phyloP scores from a whole-genome alignment of 2,797 vertebrate genomes.

The Mus spretus region DNA sequence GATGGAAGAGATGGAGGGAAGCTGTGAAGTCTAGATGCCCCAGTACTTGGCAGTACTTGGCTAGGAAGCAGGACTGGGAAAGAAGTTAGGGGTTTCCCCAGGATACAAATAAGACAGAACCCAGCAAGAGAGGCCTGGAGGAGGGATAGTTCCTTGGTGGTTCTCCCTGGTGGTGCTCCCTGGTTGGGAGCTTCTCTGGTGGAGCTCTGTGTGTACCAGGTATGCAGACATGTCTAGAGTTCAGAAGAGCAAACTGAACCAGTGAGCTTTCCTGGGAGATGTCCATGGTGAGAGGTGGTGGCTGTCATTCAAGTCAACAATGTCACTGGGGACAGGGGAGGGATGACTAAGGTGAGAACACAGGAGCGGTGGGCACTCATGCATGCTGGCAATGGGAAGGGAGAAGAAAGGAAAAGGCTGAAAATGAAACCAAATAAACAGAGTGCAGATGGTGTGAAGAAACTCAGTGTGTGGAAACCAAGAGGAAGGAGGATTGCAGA shows the following conservation, averaged over 20 bases:
- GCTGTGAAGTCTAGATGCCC: background rate
- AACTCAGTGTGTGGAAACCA: background rate
- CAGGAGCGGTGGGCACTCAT: background rate
- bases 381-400: background rate
- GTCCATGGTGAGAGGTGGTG: background rate
- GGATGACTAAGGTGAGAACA: background rate
- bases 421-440: background rate
- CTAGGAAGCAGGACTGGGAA: background rate
- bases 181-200: too few relatives aligned
- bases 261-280: background rate
- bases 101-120: background rate
- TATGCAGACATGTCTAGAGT: background rate
- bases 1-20: background rate
- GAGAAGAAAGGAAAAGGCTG: background rate
- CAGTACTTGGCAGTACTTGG: background rate
- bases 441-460: background rate
- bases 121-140: background rate
- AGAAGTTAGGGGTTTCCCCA: background rate
- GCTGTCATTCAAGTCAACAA: background rate
- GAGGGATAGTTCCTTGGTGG: background rate
- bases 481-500: background rate
- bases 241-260: background rate
- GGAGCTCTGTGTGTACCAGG: background rate
- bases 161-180: background rate
- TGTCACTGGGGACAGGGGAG: background rate